Conservation (phyloP, 1,140 invertebrate species). For the Hyposmocoma kahamanoa region DNA sequence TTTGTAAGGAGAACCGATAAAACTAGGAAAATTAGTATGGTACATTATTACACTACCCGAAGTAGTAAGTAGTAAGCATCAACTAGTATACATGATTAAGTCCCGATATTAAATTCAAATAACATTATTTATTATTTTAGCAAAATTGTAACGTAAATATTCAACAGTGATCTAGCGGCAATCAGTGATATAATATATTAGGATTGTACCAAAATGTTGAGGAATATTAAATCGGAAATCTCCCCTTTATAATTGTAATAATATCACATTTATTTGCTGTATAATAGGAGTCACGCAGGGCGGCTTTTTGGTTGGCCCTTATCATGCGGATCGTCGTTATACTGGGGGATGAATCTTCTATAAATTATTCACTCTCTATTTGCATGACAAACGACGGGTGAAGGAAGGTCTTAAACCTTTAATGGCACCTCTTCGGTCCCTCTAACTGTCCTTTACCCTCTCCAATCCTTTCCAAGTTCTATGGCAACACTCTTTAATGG, state of each 20-base stretch:
- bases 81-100: no score
- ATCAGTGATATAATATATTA: neutral
- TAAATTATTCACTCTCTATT: conserved; percentile 67
- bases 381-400: conserved; percentile 59
- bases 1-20: no score
- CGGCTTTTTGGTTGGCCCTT: conserved; percentile 6
- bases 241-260: neutral
- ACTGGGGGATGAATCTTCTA: conserved; percentile 43
- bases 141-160: no score
- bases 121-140: no score
- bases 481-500: conserved; percentile 47
- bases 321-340: conserved; percentile 32
- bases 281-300: conserved; percentile 14
- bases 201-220: neutral
- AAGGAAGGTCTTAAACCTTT: conserved; percentile 51
- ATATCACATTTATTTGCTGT: conserved; percentile 14
- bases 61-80: no score
- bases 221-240: neutral
- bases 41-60: no score
- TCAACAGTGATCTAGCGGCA: no score
- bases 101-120: no score
- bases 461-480: conserved; percentile 37
- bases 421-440: conserved; percentile 45
- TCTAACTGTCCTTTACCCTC: conserved; percentile 38
- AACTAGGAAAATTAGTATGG: no score